Evolutionary conservation across 2,888 invertebrate genomes (phyloP), one percentile per base, ranked within the genome.

Genomic region (Cheilosia grossa): DNA sequence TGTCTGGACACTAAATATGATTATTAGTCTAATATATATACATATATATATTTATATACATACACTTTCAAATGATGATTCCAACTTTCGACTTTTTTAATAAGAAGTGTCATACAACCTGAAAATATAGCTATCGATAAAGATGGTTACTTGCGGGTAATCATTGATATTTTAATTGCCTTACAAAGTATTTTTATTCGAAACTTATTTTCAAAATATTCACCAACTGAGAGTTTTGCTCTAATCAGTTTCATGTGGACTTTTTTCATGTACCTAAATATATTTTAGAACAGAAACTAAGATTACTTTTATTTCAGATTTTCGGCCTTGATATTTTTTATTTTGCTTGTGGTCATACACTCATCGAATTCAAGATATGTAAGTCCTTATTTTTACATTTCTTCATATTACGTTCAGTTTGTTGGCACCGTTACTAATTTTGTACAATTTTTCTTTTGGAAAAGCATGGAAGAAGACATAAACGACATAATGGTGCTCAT

Each of bases 401-500:
- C 21, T 5, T 19, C 51, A 4, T 19, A n/a, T 13, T 69, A 3
- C 17, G 17, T 54, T 13, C 21, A 13, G 13, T 1, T 33, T 7
- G 27, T 7, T 15, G 19, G 37, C 1, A 30, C 37, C 2, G 19
- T 19, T 9, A 30, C 30, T 40, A 37, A 33, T 2, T 56, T 51
- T 93, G 92, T 13, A 2, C 89, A 91, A 92, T 92, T 92, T 37
- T 37, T 33, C 0, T 13, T 37, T 37, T 13, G 3, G 4, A 37
- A 13, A 1, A 95, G 92, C 95, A 95, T 90, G 94, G 95, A 88
- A 94, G 94, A 88, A 93, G 96, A 90, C 96, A 95, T 92, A 96
- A 96, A 93, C 93, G 96, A 90, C 96, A 96, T 90, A 94, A 95
- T 91, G 96, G 96, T 51, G 95, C 95, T 3, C 94, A 95, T 79